Evolutionary conservation across 2,797 vertebrate species (phyloP).

Genomic region (Bufotes viridis): DNA sequence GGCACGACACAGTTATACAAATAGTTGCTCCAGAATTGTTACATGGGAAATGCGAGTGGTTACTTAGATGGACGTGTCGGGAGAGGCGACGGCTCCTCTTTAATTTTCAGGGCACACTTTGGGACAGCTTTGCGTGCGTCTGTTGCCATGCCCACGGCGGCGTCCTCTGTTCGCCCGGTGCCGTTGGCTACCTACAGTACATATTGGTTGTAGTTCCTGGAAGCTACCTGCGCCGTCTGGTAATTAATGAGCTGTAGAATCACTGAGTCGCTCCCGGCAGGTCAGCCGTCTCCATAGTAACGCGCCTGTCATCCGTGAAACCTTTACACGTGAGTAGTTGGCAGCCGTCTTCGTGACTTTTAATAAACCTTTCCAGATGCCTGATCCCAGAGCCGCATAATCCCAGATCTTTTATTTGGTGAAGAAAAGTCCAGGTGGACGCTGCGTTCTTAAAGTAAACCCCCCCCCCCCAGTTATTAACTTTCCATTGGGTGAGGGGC

Average conservation of each 20-base stretch:
- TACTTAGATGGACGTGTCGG: no score
- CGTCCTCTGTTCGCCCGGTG: background rate
- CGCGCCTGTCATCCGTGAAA: slow-evolving; percentile 22
- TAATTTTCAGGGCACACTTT: no score
- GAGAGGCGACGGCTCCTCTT: no score
- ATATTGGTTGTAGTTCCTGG: slow-evolving; percentile 3
- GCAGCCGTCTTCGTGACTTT: slow-evolving; percentile 32
- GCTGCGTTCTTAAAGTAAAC: background rate
- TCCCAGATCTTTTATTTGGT: background rate
- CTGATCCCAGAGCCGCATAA: background rate
- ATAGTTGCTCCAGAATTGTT: no score
- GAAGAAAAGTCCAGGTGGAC: background rate
- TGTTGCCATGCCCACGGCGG: background rate
- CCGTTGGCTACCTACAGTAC: background rate
- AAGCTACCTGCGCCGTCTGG: slow-evolving; percentile 30
- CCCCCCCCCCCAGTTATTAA: background rate
- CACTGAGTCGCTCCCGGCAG: background rate
- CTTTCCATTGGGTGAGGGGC: background rate
- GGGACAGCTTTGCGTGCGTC: no score
- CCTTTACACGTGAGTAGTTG: slow-evolving; percentile 21
- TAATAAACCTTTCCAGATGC: slow-evolving; percentile 19
- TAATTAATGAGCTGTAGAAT: slow-evolving; percentile 8
- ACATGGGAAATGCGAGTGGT: no score
- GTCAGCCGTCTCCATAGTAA: slow-evolving; percentile 26
- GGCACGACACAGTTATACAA: no score